Percentiles rank a stretch among this genome's conserved stretches.
These are phyloP conservation scores for Ruditapes philippinarum DNA, from an alignment of 1,140 invertebrate genomes.

Conservation along the genomic window DNA sequence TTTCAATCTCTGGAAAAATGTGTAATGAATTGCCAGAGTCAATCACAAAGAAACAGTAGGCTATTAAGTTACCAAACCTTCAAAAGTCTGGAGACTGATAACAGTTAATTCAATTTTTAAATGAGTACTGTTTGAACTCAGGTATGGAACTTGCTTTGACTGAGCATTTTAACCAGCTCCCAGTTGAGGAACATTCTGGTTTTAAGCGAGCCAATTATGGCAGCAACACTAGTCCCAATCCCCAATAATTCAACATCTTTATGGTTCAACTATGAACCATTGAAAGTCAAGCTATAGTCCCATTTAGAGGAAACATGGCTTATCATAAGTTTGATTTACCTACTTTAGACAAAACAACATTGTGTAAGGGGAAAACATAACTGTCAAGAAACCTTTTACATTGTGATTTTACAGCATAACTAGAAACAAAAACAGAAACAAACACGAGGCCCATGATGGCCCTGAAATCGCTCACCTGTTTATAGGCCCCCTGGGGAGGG, in stretches of 20 bases:
- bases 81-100: not conserved
- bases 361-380: too few relatives aligned
- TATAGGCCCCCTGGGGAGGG: too few relatives aligned
- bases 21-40: not conserved
- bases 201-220: not conserved
- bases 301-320: not conserved
- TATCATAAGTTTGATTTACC: not conserved
- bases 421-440: too few relatives aligned
- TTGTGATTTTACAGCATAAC: too few relatives aligned
- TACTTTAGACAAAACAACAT: not conserved
- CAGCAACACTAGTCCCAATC: not conserved
- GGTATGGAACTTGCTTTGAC: constrained; percentile 20
- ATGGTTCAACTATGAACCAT: constrained; percentile 14
- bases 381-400: too few relatives aligned
- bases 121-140: not conserved
- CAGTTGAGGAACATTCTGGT: constrained; percentile 35
- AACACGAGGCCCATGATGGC: too few relatives aligned
- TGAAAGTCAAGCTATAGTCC: not conserved
- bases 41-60: not conserved
- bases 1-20: not conserved
- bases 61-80: not conserved
- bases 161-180: constrained; percentile 1
- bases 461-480: too few relatives aligned
- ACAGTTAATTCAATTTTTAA: not conserved
- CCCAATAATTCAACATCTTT: not conserved